phyloP scores from a whole-genome alignment of 2,113 vertebrate species.

The Maccullochella peelii region DNA sequence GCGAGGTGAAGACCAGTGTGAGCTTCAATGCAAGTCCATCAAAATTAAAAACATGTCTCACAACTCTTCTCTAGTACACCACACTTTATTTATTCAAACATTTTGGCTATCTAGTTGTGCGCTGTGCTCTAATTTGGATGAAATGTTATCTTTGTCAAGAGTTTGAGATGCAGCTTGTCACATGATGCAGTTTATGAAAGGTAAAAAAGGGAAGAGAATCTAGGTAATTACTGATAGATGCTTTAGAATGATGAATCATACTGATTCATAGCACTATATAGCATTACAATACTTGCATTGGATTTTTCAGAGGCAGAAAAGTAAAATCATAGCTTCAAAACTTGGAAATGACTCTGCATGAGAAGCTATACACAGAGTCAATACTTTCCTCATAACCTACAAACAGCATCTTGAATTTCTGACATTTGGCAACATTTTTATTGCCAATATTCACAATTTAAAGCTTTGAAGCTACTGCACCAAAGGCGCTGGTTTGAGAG shows the following conservation, averaged over 20 bases:
- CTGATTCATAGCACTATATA: background rate
- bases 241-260: background rate
- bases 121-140: background rate
- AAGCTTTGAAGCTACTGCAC: slow-evolving; percentile 1
- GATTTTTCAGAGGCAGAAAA: background rate
- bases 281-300: background rate
- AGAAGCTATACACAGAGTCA: background rate
- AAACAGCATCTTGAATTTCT: slow-evolving; percentile 14
- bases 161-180: slow-evolving; percentile 30
- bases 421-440: background rate
- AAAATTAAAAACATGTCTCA: background rate
- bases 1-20: background rate
- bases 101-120: background rate
- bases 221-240: background rate
- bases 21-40: background rate
- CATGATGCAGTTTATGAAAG: background rate
- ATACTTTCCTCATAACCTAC: background rate
- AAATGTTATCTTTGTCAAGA: slow-evolving; percentile 15
- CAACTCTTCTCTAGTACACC: background rate
- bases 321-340: slow-evolving; percentile 7
- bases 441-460: background rate
- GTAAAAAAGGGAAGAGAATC: background rate
- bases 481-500: background rate
- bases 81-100: background rate
- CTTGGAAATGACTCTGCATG: background rate